Evolutionary conservation across 2,888 invertebrate species (phyloP).

Genomic region (Eremobia ochroleuca): DNA sequence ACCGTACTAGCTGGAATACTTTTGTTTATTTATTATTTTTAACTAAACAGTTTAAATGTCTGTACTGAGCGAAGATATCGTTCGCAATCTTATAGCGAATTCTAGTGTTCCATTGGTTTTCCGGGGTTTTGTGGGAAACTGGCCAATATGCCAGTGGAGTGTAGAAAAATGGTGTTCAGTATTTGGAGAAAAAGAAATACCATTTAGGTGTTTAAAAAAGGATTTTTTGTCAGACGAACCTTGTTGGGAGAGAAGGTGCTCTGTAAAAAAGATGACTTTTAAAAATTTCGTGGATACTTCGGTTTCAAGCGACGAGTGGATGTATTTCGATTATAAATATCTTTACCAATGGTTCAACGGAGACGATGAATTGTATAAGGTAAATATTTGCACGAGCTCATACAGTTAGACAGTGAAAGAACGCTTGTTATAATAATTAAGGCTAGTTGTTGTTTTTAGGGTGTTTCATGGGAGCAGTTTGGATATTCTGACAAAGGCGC

Average conservation of each 20-base stretch:
- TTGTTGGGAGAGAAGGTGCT: conserved; percentile 95
- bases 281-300: conserved; percentile 91
- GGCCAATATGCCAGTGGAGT: conserved; percentile 92
- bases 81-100: conserved; percentile 76
- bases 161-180: conserved; percentile 91
- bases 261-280: conserved; percentile 91
- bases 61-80: conserved; percentile 75
- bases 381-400: conserved; percentile 69
- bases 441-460: conserved; percentile 66
- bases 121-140: conserved; percentile 88
- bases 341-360: conserved; percentile 93
- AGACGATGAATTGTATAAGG: conserved; percentile 91
- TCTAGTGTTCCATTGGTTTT: conserved; percentile 89
- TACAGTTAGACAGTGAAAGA: not conserved
- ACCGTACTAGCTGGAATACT: not conserved
- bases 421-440: conserved; percentile 24
- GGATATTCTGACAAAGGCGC: conserved; percentile 93
- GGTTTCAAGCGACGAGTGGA: conserved; percentile 91
- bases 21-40: conserved; percentile 8
- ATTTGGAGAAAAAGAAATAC: conserved; percentile 90
- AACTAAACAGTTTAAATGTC: conserved; percentile 72
- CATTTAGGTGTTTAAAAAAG: conserved; percentile 89
- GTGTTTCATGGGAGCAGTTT: conserved; percentile 92
- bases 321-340: conserved; percentile 97
- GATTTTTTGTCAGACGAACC: conserved; percentile 89